Base-by-base conservation (phyloP, 2,113 vertebrate species). In the Maccullochella peelii region DNA sequence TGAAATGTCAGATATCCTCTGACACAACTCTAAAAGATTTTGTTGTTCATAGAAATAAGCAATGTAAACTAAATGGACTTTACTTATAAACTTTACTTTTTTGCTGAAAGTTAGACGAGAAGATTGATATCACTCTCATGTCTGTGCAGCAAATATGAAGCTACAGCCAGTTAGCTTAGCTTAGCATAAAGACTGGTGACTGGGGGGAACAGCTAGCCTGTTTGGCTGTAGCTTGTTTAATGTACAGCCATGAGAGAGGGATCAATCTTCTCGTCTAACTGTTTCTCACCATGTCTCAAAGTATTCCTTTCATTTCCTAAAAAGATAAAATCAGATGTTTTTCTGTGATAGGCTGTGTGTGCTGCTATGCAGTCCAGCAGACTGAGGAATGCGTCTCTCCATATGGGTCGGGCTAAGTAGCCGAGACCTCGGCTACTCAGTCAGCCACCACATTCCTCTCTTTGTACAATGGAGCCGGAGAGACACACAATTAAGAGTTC, bases 381-480 rank as follows among this genome's bases (percentile, higher is more conserved):
- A 8, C 33, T 8, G 25, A 85, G 86, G 83, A 88, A 82, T 85
- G 83, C 1, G 36, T 25, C 25, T 67, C 73, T 77, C 55, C 1
- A 2, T 55, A 62, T 66, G 77, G 78, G 70, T 82, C 70, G 6
- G 33, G 75, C 14, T 18, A 33, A 71, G 70, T 40, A 65, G 73
- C 73, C 73, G 27, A 67, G 61, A 73, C 23, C 72, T 38, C 9
- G 44, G 42, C 61, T 59, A 12, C 50, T 44, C 63, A 30, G 74
- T 20, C 18, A 61, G 57, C 78, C 82, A 36, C 76, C 65, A 38
- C 84, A 87, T 91, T 90, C 90, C 88, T 81, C 30, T 44, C 11
- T 10, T 40, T 71, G 57, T 33, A 14, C 50, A 12, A 12, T 11
- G 65, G 36, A 78, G 78, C 86, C 69, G 16, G 8, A 38, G 6